phyloP scores from a whole-genome alignment of 2,888 invertebrate species.

The Heliconius cydno region DNA sequence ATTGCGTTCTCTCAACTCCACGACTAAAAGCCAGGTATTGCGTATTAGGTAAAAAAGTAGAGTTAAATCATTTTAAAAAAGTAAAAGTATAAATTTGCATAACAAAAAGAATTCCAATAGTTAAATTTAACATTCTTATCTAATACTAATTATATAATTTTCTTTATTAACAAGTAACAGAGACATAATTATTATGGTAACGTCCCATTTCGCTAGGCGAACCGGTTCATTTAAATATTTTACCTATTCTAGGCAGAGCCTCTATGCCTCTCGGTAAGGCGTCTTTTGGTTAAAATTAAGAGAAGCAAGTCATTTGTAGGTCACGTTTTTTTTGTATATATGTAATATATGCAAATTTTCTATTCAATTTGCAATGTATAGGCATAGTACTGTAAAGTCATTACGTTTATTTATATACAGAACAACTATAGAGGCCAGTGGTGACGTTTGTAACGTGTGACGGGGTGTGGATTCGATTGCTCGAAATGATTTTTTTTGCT shows the following conservation, averaged over 20 bases:
- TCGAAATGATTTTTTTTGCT: too few species aligned
- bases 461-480: too few species aligned
- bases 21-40: too few species aligned
- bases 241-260: slow-evolving; percentile 44
- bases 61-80: neutral
- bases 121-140: neutral
- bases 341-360: neutral
- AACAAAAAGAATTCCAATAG: neutral
- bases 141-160: neutral
- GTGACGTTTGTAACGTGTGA: too few species aligned
- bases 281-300: slow-evolving; percentile 41
- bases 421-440: too few species aligned
- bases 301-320: slow-evolving; percentile 43
- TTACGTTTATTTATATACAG: neutral
- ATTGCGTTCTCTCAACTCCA: too few species aligned
- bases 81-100: neutral
- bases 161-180: slow-evolving; percentile 31
- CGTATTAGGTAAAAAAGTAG: too few species aligned
- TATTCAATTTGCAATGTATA: neutral
- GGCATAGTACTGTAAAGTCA: neutral
- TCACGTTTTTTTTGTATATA: slow-evolving; percentile 17
- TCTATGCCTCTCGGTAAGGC: slow-evolving; percentile 16
- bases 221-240: slow-evolving; percentile 53
- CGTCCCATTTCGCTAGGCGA: slow-evolving; percentile 46
- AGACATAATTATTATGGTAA: slow-evolving; percentile 35